Evolutionary conservation across 92 coral and sea anemone genomes (phyloP), one percentile per base, ranked within the genome.

Genomic region (Porites lobata): DNA sequence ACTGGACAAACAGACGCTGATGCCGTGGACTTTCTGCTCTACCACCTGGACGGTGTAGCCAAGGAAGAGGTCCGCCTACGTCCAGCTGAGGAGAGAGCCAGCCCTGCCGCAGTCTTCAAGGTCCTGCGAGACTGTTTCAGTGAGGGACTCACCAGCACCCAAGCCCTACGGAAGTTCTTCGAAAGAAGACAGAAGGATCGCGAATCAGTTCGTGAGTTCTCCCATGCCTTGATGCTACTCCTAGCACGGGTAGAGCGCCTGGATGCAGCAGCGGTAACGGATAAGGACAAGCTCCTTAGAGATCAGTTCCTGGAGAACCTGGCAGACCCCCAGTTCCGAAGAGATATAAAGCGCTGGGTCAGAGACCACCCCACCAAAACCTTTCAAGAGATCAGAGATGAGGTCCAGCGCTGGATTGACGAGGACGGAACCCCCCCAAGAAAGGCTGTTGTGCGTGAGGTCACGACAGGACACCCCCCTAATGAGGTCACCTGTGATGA

Each of bases 261-360:
- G 8, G 12, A 11, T 11, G 8, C 57, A 53, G 57, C 8, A 11
- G 69, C 82, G 4, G 88, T 38, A 1, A 50, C 43, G 51, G 87
- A 62, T 18, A 88, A 81, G 52, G 87, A 72, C 32, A 76, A 80
- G 17, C 72, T 85, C 7, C 77, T 78, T 1, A 9, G 74, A 22
- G 92, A 89, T 11, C 57, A 53, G 10, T 53, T 53, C 12, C 57
- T 53, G 57, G 57, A 53, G 57, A 53, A 53, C 57, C 5, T 53
- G 57, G 9, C 8, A 53, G 57, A 53, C 57, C 57, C 10, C 12
- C 76, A 80, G 17, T 61, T 85, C 19, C 66, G 80, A 2, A 10
- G 74, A 43, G 92, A 89, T 14, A 52, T 83, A 20, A 76, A 76
- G 79, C 12, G 92, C n/a, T 54, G 77, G 88, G 83, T 14, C 2